These are phyloP conservation scores for Fregata magnificens DNA, from an alignment of 2,113 vertebrate species.

Conservation along the genomic window DNA sequence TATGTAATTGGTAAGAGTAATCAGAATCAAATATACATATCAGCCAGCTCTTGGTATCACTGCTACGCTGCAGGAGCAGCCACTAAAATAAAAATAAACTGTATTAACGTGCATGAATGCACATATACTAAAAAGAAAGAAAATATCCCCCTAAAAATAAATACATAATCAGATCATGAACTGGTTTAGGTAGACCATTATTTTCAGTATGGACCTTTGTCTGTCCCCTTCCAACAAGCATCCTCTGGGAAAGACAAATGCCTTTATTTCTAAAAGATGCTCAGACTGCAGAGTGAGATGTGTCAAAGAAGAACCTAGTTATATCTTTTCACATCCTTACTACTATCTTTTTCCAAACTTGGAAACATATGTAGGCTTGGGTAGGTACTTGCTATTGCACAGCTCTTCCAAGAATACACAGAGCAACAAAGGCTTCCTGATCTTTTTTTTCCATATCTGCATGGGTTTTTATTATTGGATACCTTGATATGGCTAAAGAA, in stretches of 20 bases:
- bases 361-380: background rate
- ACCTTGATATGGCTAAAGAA: fast-evolving
- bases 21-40: background rate
- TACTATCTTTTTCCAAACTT: background rate
- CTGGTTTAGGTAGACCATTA: background rate
- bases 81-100: background rate
- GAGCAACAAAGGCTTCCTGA: background rate
- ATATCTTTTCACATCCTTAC: background rate
- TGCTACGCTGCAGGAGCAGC: background rate
- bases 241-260: background rate
- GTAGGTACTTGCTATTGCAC: background rate
- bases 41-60: background rate
- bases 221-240: background rate
- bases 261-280: background rate
- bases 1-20: background rate
- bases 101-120: background rate
- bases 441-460: background rate
- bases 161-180: background rate
- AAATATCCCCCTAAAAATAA: background rate
- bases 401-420: background rate
- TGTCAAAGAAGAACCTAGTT: background rate
- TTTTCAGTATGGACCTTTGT: background rate
- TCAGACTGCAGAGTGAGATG: background rate
- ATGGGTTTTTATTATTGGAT: background rate
- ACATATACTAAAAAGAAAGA: background rate